Base-by-base conservation (phyloP, 2,888 invertebrate genomes). In the Patella caerulea region DNA sequence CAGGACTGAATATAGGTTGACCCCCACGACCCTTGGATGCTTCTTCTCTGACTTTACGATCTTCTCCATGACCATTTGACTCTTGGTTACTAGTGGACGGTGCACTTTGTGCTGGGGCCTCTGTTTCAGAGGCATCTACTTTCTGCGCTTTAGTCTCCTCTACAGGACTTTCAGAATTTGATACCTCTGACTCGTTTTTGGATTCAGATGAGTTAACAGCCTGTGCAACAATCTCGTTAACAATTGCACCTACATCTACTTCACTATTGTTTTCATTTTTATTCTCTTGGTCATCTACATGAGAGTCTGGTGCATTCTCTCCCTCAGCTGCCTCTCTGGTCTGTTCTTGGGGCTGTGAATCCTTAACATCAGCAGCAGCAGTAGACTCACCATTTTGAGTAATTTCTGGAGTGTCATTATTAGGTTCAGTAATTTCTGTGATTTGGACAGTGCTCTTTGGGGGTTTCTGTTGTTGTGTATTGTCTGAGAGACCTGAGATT, bases 401-500 rank as follows among this genome's bases (percentile, higher is more conserved):
- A 17, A 19, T 75, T 72, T 73, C 56, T 34, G 72, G 59, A 17
- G 71, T 70, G 55, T 79, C 56, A 24, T 73, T 59, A 56, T 72
- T 70, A 29, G 52, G 17, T 55, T 81, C 80, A n/a, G 73, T 76
- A 53, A 89, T 77, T 78, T 91, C 91, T 65, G 86, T 88, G 72
- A 90, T 87, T 73, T 83, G 85, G 53, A 90, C 88, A 4, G 89
- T 85, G 53, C 86, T 87, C 79, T 87, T 87, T n/a, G 86, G 85
- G 15, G 83, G 45, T 65, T 24, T 52, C 9, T 86, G 85, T 79
- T 83, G 83, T 14, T 71, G 72, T 14, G 74, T 70, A 7, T 79
- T 56, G 72, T 86, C 86, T 5, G 86, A 86, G 19, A 90, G 83
- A 54, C 98, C 98, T 0, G 97, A 98, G 88, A 98, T 98, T 72